These are phyloP conservation scores for Parascotia fuliginaria DNA, from an alignment of 2,888 invertebrate genomes.

Conservation along the genomic window DNA sequence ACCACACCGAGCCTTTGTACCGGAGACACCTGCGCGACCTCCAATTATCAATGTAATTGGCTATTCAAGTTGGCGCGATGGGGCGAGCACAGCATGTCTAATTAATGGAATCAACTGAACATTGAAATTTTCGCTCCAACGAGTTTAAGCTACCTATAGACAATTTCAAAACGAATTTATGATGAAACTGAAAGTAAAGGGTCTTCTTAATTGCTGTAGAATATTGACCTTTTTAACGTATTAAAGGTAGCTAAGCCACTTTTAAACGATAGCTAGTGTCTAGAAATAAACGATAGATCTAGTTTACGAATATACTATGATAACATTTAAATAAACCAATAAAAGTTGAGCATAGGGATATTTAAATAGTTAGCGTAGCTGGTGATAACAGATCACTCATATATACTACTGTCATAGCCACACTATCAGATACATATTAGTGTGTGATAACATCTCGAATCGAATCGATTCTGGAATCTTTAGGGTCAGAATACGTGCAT, in stretches of 20 bases:
- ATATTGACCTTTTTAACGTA: slow-evolving; percentile 1
- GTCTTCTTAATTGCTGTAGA: slow-evolving; percentile 24
- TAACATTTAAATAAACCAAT: too few relatives aligned
- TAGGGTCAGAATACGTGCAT: too few relatives aligned
- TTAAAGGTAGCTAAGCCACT: not conserved
- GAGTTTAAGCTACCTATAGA: slow-evolving; percentile 55
- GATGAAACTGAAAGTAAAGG: slow-evolving; percentile 49
- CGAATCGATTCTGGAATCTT: too few relatives aligned
- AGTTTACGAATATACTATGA: too few relatives aligned
- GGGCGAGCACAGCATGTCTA: slow-evolving; percentile 74
- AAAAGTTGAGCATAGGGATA: too few relatives aligned
- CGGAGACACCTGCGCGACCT: slow-evolving; percentile 78
- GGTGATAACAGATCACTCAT: too few relatives aligned
- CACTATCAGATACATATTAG: too few relatives aligned
- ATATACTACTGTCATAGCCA: too few relatives aligned
- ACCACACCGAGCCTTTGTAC: slow-evolving; percentile 60
- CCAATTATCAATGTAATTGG: slow-evolving; percentile 85
- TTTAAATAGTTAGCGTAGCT: too few relatives aligned
- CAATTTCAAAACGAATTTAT: slow-evolving; percentile 60
- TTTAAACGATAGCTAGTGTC: not conserved
- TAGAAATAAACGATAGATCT: not conserved
- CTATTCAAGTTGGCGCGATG: slow-evolving; percentile 79
- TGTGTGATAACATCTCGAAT: too few relatives aligned
- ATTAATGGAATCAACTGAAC: slow-evolving; percentile 82
- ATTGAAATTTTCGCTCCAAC: slow-evolving; percentile 79